Evolutionary conservation across 2,888 invertebrate species (phyloP).

Genomic region (Aphelenchoides bicaudatus): DNA sequence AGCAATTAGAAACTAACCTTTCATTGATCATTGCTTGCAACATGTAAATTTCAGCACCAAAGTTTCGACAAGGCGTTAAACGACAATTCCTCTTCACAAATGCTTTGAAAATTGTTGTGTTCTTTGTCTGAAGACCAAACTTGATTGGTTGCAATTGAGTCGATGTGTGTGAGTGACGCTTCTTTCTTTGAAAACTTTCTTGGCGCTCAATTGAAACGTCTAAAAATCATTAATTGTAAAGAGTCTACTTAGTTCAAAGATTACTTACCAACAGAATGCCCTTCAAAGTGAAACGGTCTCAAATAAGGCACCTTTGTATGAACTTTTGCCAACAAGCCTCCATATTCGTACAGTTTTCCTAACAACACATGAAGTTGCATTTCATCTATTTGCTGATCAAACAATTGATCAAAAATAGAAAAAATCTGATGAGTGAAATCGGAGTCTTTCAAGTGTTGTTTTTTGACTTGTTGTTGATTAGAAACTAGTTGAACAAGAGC

Average conservation of each 20-base stretch:
- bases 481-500: slow-evolving; percentile 17
- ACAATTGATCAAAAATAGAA: slow-evolving; percentile 21
- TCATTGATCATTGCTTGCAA: no score
- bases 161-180: no score
- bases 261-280: slow-evolving; percentile 34
- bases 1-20: no score
- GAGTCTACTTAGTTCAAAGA: not conserved
- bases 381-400: slow-evolving; percentile 21
- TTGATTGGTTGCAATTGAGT: no score
- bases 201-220: not conserved
- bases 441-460: slow-evolving; percentile 21
- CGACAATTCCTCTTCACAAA: no score
- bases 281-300: slow-evolving; percentile 26
- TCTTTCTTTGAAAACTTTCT: not conserved
- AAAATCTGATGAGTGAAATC: slow-evolving; percentile 31
- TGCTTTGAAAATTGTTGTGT: no score
- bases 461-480: slow-evolving; percentile 8
- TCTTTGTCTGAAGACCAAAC: no score
- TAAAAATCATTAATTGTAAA: not conserved
- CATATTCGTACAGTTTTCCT: slow-evolving; percentile 38
- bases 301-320: slow-evolving; percentile 27
- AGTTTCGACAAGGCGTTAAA: no score
- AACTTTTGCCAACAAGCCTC: slow-evolving; percentile 33
- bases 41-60: no score
- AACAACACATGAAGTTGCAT: slow-evolving; percentile 38